Percentiles rank a stretch among this genome's conserved stretches.
These are phyloP conservation scores for Rhimphoctona megacephalus DNA, from an alignment of 2,888 invertebrate species.

Conservation along the genomic window DNA sequence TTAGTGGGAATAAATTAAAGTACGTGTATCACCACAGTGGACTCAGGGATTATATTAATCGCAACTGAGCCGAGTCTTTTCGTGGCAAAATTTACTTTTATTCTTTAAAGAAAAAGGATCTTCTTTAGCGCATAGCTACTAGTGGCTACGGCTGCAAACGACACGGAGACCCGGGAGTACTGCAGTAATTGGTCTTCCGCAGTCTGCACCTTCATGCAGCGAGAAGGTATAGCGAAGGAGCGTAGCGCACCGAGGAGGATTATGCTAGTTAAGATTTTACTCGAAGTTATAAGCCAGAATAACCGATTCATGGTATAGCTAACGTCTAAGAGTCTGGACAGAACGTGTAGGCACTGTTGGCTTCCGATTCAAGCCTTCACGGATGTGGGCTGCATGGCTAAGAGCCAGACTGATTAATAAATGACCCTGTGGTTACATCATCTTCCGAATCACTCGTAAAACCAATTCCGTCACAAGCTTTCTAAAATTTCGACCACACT, in stretches of 20 bases:
- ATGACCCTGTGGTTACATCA: slow-evolving; percentile 28
- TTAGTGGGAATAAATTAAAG: slow-evolving; percentile 34
- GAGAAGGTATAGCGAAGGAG: neutral
- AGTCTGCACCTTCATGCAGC: slow-evolving; percentile 25
- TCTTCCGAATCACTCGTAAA: slow-evolving; percentile 16
- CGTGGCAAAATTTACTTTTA: slow-evolving; percentile 37
- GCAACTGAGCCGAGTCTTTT: slow-evolving; percentile 43
- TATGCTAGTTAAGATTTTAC: slow-evolving; percentile 76
- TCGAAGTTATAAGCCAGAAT: slow-evolving; percentile 65
- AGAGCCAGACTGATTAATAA: slow-evolving; percentile 49
- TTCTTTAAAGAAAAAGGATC: slow-evolving; percentile 25
- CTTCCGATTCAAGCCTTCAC: slow-evolving; percentile 20
- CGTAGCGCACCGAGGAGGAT: slow-evolving; percentile 65
- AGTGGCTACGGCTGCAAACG: slow-evolving; percentile 20
- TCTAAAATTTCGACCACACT: neutral
- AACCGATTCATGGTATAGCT: slow-evolving; percentile 44
- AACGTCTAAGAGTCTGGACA: slow-evolving; percentile 14
- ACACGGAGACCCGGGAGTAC: slow-evolving; percentile 33
- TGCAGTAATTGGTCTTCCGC: slow-evolving; percentile 73
- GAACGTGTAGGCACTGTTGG: slow-evolving; percentile 20
- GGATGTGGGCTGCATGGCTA: slow-evolving; percentile 32
- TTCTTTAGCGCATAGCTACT: slow-evolving; percentile 10
- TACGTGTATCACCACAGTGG: neutral
- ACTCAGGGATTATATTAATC: slow-evolving; percentile 48
- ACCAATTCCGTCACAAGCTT: slow-evolving; percentile 6